Evolutionary conservation across 64 coral and sea anemone species (phyloP).

Genomic region (Hydrozoanthus tunicans): DNA sequence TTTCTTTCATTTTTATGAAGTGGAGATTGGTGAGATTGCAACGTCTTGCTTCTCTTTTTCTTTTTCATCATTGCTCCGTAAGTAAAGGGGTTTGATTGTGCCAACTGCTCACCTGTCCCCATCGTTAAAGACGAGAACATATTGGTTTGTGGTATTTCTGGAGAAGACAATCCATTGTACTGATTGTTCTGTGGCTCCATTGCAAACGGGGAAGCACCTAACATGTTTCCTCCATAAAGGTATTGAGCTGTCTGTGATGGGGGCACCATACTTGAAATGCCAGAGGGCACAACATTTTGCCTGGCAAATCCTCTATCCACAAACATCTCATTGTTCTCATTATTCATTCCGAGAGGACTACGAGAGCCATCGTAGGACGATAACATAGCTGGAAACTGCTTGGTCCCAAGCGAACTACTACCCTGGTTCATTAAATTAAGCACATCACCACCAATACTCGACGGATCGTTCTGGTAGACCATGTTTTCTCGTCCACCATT

Average conservation of each 20-base stretch:
- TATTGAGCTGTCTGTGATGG: neutral
- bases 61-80: slow-evolving; percentile 21
- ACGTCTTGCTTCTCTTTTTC: slow-evolving; percentile 49
- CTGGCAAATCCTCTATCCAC: slow-evolving; percentile 23
- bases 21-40: neutral
- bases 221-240: slow-evolving; percentile 14
- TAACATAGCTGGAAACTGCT: slow-evolving; percentile 5
- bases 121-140: neutral
- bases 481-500: neutral
- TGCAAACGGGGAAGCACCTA: slow-evolving; percentile 4
- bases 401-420: neutral
- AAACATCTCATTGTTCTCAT: neutral
- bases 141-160: neutral
- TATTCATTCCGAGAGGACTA: neutral
- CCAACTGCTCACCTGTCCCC: neutral
- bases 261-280: neutral
- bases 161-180: neutral
- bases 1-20: too few species aligned
- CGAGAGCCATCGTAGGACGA: neutral
- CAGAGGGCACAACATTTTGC: neutral
- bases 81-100: neutral
- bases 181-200: neutral
- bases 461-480: neutral
- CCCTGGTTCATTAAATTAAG: slow-evolving; percentile 15
- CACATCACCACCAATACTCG: neutral